Conservation (phyloP, 2,797 vertebrate species). For the Simalia tracyae region DNA sequence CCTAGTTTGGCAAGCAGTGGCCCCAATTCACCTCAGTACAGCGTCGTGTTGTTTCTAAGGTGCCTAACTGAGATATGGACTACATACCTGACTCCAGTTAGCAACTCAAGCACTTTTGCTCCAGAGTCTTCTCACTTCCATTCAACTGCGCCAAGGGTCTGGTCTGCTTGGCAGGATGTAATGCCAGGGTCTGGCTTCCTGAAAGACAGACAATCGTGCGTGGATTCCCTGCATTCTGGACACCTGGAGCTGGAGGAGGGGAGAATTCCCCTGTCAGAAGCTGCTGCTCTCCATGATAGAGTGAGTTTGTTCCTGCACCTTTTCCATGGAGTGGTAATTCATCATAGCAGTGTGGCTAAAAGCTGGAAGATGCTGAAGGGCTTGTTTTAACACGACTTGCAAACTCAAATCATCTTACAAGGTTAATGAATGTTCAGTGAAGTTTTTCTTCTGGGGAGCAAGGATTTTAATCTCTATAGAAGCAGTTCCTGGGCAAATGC, state of each 20-base stretch:
- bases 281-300: not conserved
- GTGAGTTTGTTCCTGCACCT: conserved; percentile 1
- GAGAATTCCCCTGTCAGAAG: not conserved
- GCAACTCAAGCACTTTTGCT: not conserved
- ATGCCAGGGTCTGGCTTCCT: not conserved
- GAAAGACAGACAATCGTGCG: not conserved
- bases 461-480: conserved; percentile 1
- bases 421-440: conserved; percentile 14
- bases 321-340: not conserved
- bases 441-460: conserved; percentile 3
- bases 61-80: not conserved
- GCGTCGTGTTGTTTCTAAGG: not conserved
- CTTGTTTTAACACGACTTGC: not conserved
- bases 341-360: conserved; percentile 15
- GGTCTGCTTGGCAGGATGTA: not conserved
- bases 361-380: not conserved
- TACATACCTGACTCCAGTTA: not conserved
- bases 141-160: not conserved
- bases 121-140: not conserved
- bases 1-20: not conserved
- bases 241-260: not conserved
- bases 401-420: not conserved
- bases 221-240: not conserved
- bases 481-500: not conserved
- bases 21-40: not conserved